phyloP scores from a whole-genome alignment of 1,140 invertebrate species.

The Anoplolepis gracilipes region DNA sequence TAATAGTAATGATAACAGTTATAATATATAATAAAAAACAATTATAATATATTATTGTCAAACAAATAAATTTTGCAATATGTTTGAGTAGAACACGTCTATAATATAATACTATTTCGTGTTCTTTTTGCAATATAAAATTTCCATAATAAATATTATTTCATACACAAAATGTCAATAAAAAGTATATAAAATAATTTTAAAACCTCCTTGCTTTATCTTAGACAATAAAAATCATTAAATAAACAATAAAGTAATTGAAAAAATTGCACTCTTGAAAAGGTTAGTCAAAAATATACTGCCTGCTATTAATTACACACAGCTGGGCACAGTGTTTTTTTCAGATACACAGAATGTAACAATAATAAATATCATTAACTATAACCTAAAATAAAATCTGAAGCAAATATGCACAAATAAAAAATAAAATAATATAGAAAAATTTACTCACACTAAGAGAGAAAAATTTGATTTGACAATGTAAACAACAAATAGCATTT shows the following conservation, averaged over 20 bases:
- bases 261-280: not conserved
- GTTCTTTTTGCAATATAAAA: constrained; percentile 16
- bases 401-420: not conserved
- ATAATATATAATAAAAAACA: no score
- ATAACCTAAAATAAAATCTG: not conserved
- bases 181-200: not conserved
- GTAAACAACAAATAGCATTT: not conserved
- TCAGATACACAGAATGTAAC: constrained; percentile 43
- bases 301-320: not conserved
- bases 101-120: constrained; percentile 36
- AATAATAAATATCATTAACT: not conserved
- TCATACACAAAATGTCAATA: not conserved
- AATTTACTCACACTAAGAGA: not conserved
- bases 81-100: constrained; percentile 40
- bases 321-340: not conserved
- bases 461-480: not conserved
- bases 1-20: not conserved
- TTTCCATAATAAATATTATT: not conserved
- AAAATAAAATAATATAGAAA: not conserved
- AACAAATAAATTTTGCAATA: constrained; percentile 22
- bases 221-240: not conserved
- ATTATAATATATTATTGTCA: not conserved
- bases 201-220: not conserved
- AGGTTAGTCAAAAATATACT: not conserved
- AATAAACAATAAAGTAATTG: not conserved